Conservation (phyloP, 2,888 invertebrate genomes). For the Liodrosophila aerea region DNA sequence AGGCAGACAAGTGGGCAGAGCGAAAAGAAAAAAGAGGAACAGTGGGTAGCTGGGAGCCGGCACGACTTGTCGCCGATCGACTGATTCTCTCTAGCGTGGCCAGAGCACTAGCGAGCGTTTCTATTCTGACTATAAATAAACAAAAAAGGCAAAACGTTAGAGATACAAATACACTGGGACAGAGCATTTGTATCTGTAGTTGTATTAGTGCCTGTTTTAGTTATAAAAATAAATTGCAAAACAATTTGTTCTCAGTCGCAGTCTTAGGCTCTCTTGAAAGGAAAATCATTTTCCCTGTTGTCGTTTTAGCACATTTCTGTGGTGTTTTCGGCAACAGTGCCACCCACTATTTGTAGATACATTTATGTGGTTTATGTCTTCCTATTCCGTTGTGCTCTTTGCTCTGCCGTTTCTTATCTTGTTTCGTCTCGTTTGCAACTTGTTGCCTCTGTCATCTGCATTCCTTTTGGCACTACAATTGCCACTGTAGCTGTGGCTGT, state of each 20-base stretch:
- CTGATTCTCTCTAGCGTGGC: constrained; percentile 22
- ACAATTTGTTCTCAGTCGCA: constrained; percentile 56
- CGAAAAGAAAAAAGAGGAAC: not conserved
- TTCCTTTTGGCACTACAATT: constrained; percentile 13
- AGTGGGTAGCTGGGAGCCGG: constrained; percentile 20
- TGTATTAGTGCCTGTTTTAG: constrained; percentile 48
- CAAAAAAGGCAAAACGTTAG: constrained; percentile 30
- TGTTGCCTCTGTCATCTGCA: constrained; percentile 56
- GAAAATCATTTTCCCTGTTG: constrained; percentile 62
- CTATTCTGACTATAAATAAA: constrained; percentile 69
- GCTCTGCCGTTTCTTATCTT: constrained; percentile 20
- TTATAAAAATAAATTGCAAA: constrained; percentile 74
- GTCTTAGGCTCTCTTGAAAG: constrained; percentile 26
- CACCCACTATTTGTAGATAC: constrained; percentile 13
- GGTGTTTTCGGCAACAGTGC: constrained; percentile 36
- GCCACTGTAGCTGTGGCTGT: no score
- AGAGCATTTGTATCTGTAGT: constrained; percentile 27
- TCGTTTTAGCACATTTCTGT: constrained; percentile 62
- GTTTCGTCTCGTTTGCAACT: constrained; percentile 53
- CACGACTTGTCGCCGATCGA: constrained; percentile 57
- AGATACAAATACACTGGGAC: constrained; percentile 24
- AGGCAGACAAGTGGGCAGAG: constrained; percentile 27
- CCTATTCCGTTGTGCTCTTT: constrained; percentile 22
- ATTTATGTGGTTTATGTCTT: constrained; percentile 22
- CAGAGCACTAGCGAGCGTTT: constrained; percentile 45